Percentiles rank a stretch among this genome's conserved stretches.
Evolutionary conservation across 2,113 vertebrate species (phyloP).

Genomic region (Hippocampus guttulatus): DNA sequence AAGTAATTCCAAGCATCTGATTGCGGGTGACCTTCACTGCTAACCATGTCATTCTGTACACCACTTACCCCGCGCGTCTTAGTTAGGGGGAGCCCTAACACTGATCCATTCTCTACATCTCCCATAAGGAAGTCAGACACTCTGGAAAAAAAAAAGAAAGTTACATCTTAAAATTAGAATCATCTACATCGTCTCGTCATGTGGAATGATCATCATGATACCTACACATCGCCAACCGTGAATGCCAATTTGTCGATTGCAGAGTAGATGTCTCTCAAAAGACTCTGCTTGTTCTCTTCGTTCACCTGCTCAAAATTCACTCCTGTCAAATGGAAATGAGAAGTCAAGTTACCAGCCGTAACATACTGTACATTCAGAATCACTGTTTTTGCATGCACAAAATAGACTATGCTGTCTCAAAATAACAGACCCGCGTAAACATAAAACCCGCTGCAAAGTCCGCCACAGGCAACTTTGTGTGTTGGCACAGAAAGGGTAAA

Average conservation of each 20-base stretch:
- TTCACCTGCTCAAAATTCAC: conserved; percentile 96
- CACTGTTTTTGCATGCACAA: too few relatives aligned
- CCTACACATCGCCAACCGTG: conserved; percentile 98
- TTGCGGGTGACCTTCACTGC: background rate
- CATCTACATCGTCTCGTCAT: background rate
- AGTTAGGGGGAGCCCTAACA: conserved; percentile 86
- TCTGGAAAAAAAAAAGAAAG: conserved; percentile 63
- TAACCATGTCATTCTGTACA: background rate
- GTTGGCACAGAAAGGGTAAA: conserved; percentile 41
- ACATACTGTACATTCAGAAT: conserved; percentile 8
- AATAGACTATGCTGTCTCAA: background rate
- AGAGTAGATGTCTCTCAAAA: conserved; percentile 87
- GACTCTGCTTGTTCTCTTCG: conserved; percentile 87
- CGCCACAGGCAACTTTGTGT: conserved; percentile 22
- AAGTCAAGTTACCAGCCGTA: conserved; percentile 20
- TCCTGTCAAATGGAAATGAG: conserved; percentile 65
- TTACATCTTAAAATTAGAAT: background rate
- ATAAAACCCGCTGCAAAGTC: conserved; percentile 4
- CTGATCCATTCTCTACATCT: conserved; percentile 93
- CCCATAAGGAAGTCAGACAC: conserved; percentile 99
- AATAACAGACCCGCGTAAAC: background rate
- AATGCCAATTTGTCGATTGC: conserved; percentile 94
- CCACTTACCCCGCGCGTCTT: conserved; percentile 84
- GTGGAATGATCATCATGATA: conserved; percentile 34
- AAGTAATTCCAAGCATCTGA: background rate